Conservation (phyloP, 1,140 invertebrate species). For the Steinernema feltiae region DNA sequence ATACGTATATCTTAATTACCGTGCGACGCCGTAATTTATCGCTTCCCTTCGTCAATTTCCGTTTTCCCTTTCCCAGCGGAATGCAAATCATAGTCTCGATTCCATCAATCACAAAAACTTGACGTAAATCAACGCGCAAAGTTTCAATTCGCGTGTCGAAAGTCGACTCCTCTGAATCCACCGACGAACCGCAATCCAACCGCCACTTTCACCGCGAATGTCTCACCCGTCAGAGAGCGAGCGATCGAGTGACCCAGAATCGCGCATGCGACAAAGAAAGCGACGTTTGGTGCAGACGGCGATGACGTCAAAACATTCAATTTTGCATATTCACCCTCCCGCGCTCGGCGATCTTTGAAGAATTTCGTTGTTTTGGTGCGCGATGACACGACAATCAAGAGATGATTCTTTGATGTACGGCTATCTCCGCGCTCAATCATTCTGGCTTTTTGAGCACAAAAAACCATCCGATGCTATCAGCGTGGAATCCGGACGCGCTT, state of each 20-base stretch:
- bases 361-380: too few species aligned
- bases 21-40: neutral
- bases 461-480: neutral
- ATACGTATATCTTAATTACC: neutral
- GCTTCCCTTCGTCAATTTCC: neutral
- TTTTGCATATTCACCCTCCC: neutral
- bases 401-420: neutral
- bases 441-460: neutral
- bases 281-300: neutral
- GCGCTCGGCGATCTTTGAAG: neutral
- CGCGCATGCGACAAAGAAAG: neutral
- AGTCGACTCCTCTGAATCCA: neutral
- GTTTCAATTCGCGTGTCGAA: neutral
- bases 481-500: neutral
- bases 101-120: neutral
- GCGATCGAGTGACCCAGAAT: slow-evolving; percentile 11
- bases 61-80: neutral
- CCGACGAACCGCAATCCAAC: neutral
- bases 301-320: neutral
- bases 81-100: neutral
- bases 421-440: neutral
- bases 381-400: too few species aligned
- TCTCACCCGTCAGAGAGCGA: too few species aligned
- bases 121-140: neutral
- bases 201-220: neutral